A percentile compares a stretch with the other conserved stretches of the same genome.
Evolutionary conservation across 2,888 invertebrate genomes (phyloP).

Genomic region (Cotesia congregata): DNA sequence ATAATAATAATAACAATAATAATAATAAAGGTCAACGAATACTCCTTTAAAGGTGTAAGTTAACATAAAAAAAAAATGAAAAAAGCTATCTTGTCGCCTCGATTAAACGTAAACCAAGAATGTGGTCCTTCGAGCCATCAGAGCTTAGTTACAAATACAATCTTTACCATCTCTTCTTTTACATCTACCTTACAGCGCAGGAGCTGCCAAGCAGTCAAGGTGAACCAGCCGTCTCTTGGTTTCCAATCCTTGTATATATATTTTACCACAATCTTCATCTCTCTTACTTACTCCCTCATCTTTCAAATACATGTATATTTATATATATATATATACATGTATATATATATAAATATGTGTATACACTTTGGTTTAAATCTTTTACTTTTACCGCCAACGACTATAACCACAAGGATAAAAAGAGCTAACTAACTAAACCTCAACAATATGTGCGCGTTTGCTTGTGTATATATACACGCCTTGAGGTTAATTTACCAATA

Average conservation of each 20-base stretch:
- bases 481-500: constrained; percentile 34
- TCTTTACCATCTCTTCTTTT: constrained; percentile 8
- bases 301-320: neutral
- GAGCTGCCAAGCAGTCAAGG: constrained; percentile 62
- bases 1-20: too few species aligned
- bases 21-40: constrained; percentile 20
- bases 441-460: neutral
- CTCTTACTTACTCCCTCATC: constrained; percentile 17
- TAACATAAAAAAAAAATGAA: constrained; percentile 18
- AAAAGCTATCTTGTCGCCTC: constrained; percentile 12
- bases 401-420: constrained; percentile 26
- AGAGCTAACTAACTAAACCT: neutral
- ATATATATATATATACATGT: neutral
- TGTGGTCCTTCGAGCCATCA: constrained; percentile 29
- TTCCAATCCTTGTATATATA: constrained; percentile 23
- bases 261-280: constrained; percentile 17
- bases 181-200: constrained; percentile 30
- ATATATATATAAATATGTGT: too few species aligned
- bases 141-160: neutral
- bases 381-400: constrained; percentile 36
- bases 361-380: constrained; percentile 15
- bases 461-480: constrained; percentile 13
- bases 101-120: constrained; percentile 29
- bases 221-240: constrained; percentile 61
- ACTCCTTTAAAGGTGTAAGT: constrained; percentile 9